phyloP scores from a whole-genome alignment of 2,888 invertebrate species.

The Diarsia brunnea region DNA sequence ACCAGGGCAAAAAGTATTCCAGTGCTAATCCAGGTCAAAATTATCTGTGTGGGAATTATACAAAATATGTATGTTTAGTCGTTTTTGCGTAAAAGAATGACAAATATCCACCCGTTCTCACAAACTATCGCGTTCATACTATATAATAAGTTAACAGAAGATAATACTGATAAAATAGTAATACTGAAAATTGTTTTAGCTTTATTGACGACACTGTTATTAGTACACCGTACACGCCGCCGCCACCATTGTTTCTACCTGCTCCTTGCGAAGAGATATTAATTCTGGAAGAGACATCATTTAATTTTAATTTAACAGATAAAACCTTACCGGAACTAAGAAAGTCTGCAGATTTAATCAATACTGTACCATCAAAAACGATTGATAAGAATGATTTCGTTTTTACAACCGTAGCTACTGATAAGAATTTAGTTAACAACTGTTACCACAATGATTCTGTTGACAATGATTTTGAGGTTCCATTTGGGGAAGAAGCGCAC shows the following conservation, averaged over 20 bases:
- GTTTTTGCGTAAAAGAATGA: too few relatives aligned
- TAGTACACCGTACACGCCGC: neutral
- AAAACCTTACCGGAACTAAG: constrained; percentile 16
- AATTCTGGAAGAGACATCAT: constrained; percentile 11
- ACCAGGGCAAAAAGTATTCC: too few relatives aligned
- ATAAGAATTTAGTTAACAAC: constrained; percentile 23
- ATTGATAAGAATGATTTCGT: constrained; percentile 11
- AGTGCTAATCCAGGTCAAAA: too few relatives aligned
- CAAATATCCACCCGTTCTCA: too few relatives aligned
- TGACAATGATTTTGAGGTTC: constrained; percentile 13
- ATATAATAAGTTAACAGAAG: neutral
- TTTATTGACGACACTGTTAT: constrained; percentile 33
- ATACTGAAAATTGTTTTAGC: constrained; percentile 33
- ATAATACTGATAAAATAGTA: neutral
- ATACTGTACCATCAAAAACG: constrained; percentile 11
- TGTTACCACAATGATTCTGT: constrained; percentile 7
- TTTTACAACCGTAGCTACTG: constrained; percentile 23
- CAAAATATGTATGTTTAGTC: too few relatives aligned
- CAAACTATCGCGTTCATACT: too few relatives aligned
- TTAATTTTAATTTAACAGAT: constrained; percentile 23
- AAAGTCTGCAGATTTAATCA: constrained; percentile 26
- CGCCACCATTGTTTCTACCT: neutral
- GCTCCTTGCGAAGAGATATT: constrained; percentile 20
- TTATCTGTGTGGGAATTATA: too few relatives aligned
- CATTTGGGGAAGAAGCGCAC: neutral